Conservation (phyloP, 2,888 invertebrate genomes). For the Polydrusus cervinus region DNA sequence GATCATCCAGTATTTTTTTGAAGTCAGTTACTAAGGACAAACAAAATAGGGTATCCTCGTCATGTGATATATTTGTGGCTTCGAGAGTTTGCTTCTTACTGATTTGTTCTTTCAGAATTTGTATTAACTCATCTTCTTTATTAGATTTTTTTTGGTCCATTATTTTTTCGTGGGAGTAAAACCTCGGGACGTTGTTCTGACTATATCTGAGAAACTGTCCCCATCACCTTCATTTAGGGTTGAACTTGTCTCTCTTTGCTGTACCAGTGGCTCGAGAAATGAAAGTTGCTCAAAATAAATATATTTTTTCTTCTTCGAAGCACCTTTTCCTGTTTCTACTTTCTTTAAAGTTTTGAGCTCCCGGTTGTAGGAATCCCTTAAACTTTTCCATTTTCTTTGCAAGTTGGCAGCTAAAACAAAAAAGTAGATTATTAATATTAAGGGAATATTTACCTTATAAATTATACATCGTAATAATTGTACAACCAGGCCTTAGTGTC, state of each 20-base stretch:
- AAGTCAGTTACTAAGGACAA: slow-evolving; percentile 11
- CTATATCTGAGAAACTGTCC: neutral
- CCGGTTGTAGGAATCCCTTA: slow-evolving; percentile 27
- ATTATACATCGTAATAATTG: no score
- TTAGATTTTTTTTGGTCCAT: slow-evolving; percentile 1
- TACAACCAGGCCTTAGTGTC: no score
- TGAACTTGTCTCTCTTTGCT: slow-evolving; percentile 15
- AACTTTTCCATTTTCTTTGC: slow-evolving; percentile 19
- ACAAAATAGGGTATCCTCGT: slow-evolving; percentile 11
- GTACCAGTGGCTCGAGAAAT: slow-evolving; percentile 27
- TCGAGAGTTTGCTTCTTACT: slow-evolving; percentile 10
- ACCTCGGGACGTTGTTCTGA: slow-evolving; percentile 1
- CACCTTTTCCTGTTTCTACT: slow-evolving; percentile 37
- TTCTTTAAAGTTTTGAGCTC: slow-evolving; percentile 34
- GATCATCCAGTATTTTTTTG: slow-evolving; percentile 17
- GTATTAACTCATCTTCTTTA: slow-evolving; percentile 18
- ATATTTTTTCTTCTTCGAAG: slow-evolving; percentile 33
- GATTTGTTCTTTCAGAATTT: slow-evolving; percentile 22
- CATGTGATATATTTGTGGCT: slow-evolving; percentile 12
- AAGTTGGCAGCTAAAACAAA: slow-evolving; percentile 11
- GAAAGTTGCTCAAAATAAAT: slow-evolving; percentile 37
- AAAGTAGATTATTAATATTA: slow-evolving; percentile 4
- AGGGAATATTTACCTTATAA: no score
- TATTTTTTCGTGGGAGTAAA: slow-evolving; percentile 2
- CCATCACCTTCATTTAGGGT: slow-evolving; percentile 15